Percentiles rank a stretch among this genome's conserved stretches.
These are phyloP conservation scores for Drymodes brunneopygia DNA, from an alignment of 2,113 vertebrate species.

Conservation along the genomic window DNA sequence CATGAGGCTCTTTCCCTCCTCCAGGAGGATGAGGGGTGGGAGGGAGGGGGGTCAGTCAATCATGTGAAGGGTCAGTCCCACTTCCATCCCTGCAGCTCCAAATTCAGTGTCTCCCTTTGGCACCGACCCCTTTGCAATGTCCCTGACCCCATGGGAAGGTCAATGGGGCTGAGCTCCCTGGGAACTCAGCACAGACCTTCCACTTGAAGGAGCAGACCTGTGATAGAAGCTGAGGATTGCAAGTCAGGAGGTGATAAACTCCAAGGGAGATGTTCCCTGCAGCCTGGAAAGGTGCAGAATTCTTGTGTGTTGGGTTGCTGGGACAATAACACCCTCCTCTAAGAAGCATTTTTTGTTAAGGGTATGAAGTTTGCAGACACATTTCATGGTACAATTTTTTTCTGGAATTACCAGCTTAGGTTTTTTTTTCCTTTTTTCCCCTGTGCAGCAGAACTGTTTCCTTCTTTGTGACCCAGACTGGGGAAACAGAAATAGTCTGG, in stretches of 20 bases:
- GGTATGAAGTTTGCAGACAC: neutral
- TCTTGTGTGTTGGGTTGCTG: neutral
- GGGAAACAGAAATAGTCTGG: neutral
- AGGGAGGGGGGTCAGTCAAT: neutral
- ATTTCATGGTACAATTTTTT: neutral
- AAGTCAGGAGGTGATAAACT: neutral
- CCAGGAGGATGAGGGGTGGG: neutral
- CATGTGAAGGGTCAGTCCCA: neutral
- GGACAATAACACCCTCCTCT: neutral
- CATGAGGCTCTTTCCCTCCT: neutral
- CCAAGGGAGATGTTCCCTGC: neutral
- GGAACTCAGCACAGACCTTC: neutral
- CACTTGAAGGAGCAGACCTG: neutral
- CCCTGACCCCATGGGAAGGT: neutral
- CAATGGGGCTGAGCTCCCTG: neutral
- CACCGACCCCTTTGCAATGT: neutral
- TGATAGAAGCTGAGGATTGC: neutral
- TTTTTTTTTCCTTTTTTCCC: neutral
- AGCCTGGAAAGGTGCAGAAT: neutral
- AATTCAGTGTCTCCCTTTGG: neutral
- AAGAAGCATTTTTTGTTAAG: neutral
- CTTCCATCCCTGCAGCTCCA: neutral
- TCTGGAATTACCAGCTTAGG: neutral
- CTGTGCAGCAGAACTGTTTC: neutral
- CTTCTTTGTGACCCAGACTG: neutral